Evolutionary conservation across 2,888 invertebrate species (phyloP).

Genomic region (Apamea monoglypha): DNA sequence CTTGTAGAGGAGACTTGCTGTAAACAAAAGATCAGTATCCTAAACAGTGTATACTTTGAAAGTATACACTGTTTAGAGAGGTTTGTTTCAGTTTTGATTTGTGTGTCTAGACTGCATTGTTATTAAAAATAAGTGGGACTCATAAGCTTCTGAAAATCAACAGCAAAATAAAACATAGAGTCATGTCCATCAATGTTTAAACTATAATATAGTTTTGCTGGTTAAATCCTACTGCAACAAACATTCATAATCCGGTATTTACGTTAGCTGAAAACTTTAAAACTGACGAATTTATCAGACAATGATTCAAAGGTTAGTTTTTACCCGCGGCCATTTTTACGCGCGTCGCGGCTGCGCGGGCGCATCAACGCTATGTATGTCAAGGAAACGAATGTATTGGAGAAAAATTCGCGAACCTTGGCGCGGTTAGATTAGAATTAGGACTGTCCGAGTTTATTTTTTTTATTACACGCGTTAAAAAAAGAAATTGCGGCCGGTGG

Average conservation of each 20-base stretch:
- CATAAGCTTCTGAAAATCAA: constrained; percentile 26
- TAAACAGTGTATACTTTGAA: too few relatives aligned
- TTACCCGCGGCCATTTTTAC: constrained; percentile 71
- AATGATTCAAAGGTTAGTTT: constrained; percentile 66
- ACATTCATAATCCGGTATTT: constrained; percentile 30
- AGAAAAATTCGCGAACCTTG: constrained; percentile 88
- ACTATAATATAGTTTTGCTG: constrained; percentile 2
- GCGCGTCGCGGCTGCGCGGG: constrained; percentile 75
- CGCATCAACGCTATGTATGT: constrained; percentile 83
- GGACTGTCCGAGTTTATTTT: constrained; percentile 84
- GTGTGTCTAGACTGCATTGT: constrained; percentile 42
- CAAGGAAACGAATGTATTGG: constrained; percentile 84
- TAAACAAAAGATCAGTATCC: constrained; percentile 47
- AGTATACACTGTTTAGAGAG: constrained; percentile 28
- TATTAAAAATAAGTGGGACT: constrained; percentile 24
- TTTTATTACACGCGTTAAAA: constrained; percentile 71
- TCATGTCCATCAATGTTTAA: neutral
- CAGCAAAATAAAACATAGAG: constrained; percentile 19
- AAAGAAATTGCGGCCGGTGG: constrained; percentile 63
- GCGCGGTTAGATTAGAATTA: constrained; percentile 84
- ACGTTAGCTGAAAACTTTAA: constrained; percentile 47
- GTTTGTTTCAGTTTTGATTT: constrained; percentile 45
- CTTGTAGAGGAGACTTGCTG: constrained; percentile 23
- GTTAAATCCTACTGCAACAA: constrained; percentile 20
- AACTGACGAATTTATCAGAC: constrained; percentile 53